phyloP scores from a whole-genome alignment of 2,888 invertebrate genomes.

The Rhagonycha lutea region DNA sequence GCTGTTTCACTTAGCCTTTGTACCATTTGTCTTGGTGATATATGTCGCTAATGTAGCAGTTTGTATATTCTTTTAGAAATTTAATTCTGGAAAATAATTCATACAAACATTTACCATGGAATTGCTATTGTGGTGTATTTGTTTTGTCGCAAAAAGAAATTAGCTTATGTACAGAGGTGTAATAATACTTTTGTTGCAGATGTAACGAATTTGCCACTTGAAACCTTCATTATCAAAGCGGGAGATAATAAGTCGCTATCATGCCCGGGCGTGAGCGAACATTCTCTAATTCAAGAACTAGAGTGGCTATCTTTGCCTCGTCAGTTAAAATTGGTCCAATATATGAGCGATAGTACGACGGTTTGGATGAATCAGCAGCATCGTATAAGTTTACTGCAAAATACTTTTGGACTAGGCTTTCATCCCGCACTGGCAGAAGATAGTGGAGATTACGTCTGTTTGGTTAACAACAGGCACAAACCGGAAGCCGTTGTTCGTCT shows the following conservation, averaged over 20 bases:
- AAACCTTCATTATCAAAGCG: conserved; percentile 65
- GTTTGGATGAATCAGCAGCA: conserved; percentile 57
- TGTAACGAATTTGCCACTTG: conserved; percentile 61
- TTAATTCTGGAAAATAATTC: conserved; percentile 33
- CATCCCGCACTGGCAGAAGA: conserved; percentile 66
- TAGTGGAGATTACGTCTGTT: conserved; percentile 69
- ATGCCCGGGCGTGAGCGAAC: conserved; percentile 71
- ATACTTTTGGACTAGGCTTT: conserved; percentile 66
- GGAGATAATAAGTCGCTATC: conserved; percentile 68
- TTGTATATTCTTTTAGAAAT: conserved; percentile 36
- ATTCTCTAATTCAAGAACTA: conserved; percentile 65
- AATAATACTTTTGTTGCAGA: conserved; percentile 58
- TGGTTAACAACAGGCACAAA: conserved; percentile 69
- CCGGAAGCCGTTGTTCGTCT: conserved; percentile 69
- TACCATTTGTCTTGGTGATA: conserved; percentile 43
- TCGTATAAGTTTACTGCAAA: conserved; percentile 63
- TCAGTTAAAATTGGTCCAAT: conserved; percentile 59
- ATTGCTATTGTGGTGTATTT: conserved; percentile 11
- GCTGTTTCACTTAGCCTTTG: conserved; percentile 39
- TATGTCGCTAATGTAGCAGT: conserved; percentile 40
- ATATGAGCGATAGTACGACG: conserved; percentile 58
- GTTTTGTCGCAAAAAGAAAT: not conserved
- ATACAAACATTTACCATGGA: conserved; percentile 13
- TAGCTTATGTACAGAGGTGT: not conserved
- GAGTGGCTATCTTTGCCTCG: conserved; percentile 60